Base-by-base conservation (phyloP, 2,888 invertebrate species). In the Zootermopsis nevadensis region DNA sequence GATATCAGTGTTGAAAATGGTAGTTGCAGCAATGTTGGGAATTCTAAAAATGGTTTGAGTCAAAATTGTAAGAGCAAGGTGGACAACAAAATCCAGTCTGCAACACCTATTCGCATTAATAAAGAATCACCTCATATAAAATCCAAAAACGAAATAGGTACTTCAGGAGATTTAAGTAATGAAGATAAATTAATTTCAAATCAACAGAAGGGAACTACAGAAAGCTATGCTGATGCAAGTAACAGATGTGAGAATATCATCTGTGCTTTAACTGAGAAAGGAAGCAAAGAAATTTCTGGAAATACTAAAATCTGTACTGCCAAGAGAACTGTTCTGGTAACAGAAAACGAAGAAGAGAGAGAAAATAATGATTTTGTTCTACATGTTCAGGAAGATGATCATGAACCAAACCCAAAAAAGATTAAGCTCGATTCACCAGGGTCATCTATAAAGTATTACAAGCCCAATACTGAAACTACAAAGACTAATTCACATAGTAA, bases 371-470 rank as follows among this genome's bases (percentile, higher is more conserved):
- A 12, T 27, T 15, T 35, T 24, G 22, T 80, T 1, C 19, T 76
- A 48, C 8, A 22, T 33, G 31, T 8, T 74, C 33, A 30, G 12
- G 35, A 79, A 19, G 55, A 35, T 35, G 66, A 27, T 38, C 24
- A 10, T 74, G 79, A 38, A 79, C 79, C 60, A n/a, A 35, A 12
- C 2, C 24, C 60, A 27, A 79, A 79, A 66, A 66, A 66, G 27
- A 79, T 60, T 24, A 79, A 66, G 66, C 38, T 74, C 3, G 35
- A 38, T 38, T 42, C n/a, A 74, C 38, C 35, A 74, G 38, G 38
- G 35, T 60, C 60, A 60, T 4, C 12, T 7, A 60, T n/a, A n/a
- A 60, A 60, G 7, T n/a, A n/a, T 60, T 6, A 60, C 60, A 60
- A n/a, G n/a, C 10, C 12, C 2, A 15, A 27, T 27, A n/a, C 60